Conservation (phyloP, 2,113 vertebrate species). For the Orcinus orca region DNA sequence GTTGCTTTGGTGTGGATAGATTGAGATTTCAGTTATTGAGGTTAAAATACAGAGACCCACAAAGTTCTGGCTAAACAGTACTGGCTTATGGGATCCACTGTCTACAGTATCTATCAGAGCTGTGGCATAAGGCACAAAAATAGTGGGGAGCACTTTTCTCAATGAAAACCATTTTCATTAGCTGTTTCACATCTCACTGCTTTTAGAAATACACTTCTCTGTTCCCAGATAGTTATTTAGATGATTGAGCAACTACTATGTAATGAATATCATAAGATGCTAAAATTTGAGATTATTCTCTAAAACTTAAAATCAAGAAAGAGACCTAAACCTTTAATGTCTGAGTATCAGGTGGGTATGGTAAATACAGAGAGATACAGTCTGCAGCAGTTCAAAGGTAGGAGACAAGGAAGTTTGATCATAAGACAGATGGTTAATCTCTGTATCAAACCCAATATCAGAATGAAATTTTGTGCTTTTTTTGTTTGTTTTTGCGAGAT, state of each 20-base stretch:
- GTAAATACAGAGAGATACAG: neutral
- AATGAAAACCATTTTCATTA: neutral
- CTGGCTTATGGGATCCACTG: neutral
- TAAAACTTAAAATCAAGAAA: neutral
- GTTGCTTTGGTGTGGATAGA: neutral
- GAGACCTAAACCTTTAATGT: neutral
- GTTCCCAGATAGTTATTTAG: neutral
- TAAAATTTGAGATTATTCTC: neutral
- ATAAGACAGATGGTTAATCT: neutral
- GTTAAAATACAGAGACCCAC: neutral
- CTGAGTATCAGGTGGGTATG: neutral
- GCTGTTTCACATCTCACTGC: neutral
- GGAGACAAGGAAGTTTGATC: neutral
- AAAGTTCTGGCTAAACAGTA: neutral
- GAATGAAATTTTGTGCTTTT: neutral
- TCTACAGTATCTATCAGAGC: neutral
- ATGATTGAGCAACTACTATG: neutral
- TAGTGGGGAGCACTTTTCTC: neutral
- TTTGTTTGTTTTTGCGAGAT: neutral
- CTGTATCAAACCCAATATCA: neutral
- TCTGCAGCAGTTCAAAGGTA: neutral
- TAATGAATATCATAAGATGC: neutral
- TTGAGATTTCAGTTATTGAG: constrained; percentile 1
- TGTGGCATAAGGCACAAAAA: neutral
- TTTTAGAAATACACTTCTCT: neutral